Base-by-base conservation (phyloP, 2,888 invertebrate genomes). In the Argyresthia goedartella region DNA sequence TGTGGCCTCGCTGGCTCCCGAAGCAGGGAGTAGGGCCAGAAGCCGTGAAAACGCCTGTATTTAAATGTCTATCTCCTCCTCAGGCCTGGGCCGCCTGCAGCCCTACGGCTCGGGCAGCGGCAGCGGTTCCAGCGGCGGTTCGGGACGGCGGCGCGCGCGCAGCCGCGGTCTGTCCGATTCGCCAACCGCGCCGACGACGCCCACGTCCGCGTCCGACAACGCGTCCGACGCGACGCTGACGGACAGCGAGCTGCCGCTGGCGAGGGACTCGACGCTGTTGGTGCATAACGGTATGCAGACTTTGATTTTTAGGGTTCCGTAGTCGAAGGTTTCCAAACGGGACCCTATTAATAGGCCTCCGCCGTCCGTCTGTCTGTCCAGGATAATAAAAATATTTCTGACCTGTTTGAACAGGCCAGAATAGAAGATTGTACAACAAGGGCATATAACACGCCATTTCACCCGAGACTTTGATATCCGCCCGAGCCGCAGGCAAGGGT, bases 161-260 rank as follows among this genome's bases (percentile, higher is more conserved):
- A 74, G 76, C 64, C 84, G 84, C 75, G 89, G 92, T 66, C 88
- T 94, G 64, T 91, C 93, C 75, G 91, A 94, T 85, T 92, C 94
- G 71, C 93, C 94, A 59, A 92, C 93, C 61, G 77, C 76, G 58
- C 82, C 85, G 57, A 78, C 82, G 54, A 82, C 85, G 39, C 94
- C 94, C 59, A 92, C 93, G 46, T 84, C 85, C 41, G 79, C 80
- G 39, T 92, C 93, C 59, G 94, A 94, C 76, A 93, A 94, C 91
- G 93, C 92, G 59, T 94, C 94, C 59, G 93, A 94, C 90, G 93
- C 93, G 44, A 94, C 94, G 33, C 89, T 94, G 66, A 94, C 94
- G 41, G 95, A 94, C 80, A 93, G 93, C 16, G 95, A 95, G 85
- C 88, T 93, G 73, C 93, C 94, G 65, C 88, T 94, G 64, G 93